These are phyloP conservation scores for Diplazon laetatorius DNA, from an alignment of 2,888 invertebrate species.

Conservation along the genomic window DNA sequence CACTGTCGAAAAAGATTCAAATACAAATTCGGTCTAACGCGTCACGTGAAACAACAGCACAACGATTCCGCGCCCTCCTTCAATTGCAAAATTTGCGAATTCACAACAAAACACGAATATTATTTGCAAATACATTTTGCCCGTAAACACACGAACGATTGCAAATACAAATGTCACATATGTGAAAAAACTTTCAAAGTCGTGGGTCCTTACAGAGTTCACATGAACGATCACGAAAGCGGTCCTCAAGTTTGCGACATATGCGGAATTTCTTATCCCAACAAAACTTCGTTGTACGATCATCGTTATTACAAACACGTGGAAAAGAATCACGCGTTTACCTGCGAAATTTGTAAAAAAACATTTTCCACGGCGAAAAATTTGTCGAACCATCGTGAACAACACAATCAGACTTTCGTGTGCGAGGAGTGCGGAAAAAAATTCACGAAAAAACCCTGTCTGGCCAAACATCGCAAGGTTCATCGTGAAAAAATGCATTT, in stretches of 20 bases:
- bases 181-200: constrained; percentile 64
- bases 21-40: constrained; percentile 62
- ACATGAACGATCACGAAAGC: constrained; percentile 63
- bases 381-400: constrained; percentile 60
- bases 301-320: constrained; percentile 66
- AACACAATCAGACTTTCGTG: constrained; percentile 66
- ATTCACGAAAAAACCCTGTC: constrained; percentile 51
- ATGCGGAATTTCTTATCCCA: constrained; percentile 66
- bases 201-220: constrained; percentile 60
- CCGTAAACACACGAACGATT: constrained; percentile 63
- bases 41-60: constrained; percentile 63
- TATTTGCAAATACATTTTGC: constrained; percentile 62
- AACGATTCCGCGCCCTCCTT: constrained; percentile 62
- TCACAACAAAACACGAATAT: constrained; percentile 56
- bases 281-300: constrained; percentile 64
- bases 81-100: constrained; percentile 64
- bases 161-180: constrained; percentile 64
- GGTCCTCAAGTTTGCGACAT: constrained; percentile 66
- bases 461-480: constrained; percentile 59
- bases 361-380: constrained; percentile 53
- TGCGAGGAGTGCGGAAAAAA: constrained; percentile 64
- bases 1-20: constrained; percentile 67
- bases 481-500: constrained; percentile 58
- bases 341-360: constrained; percentile 62
- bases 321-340: constrained; percentile 60